Conservation (phyloP, 2,797 vertebrate species). For the Calcarius lapponicus region DNA sequence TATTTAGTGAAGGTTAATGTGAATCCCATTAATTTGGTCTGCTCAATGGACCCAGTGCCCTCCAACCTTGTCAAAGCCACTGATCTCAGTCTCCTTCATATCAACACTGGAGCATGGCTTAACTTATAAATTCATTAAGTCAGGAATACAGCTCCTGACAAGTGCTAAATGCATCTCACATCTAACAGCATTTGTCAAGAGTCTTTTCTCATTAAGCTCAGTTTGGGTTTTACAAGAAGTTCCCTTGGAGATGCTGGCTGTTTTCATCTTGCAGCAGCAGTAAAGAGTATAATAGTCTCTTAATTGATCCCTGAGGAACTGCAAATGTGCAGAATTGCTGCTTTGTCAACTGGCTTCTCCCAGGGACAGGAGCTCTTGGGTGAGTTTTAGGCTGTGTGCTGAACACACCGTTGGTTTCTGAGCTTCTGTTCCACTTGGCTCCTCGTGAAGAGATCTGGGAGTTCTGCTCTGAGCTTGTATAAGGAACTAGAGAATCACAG, state of each 20-base stretch:
- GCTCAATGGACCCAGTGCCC: background rate
- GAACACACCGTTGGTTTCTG: background rate
- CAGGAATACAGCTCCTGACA: background rate
- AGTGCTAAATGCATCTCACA: background rate
- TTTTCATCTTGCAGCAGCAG: background rate
- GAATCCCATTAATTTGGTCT: background rate
- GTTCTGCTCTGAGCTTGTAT: background rate
- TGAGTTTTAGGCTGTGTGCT: background rate
- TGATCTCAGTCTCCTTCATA: background rate
- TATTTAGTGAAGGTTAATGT: background rate
- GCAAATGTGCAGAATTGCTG: background rate
- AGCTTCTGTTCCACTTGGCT: background rate
- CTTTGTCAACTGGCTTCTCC: background rate
- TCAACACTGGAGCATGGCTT: background rate
- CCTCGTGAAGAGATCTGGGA: background rate
- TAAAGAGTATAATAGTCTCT: background rate
- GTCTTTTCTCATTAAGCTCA: background rate
- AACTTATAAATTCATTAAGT: background rate
- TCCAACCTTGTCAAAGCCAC: background rate
- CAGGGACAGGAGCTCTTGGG: background rate
- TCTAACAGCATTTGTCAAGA: background rate
- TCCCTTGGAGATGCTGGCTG: background rate
- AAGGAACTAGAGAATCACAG: background rate
- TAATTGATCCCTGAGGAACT: background rate
- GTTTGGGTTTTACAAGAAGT: background rate